phyloP scores from a whole-genome alignment of 1,140 invertebrate genomes.

The Aricia agestis region DNA sequence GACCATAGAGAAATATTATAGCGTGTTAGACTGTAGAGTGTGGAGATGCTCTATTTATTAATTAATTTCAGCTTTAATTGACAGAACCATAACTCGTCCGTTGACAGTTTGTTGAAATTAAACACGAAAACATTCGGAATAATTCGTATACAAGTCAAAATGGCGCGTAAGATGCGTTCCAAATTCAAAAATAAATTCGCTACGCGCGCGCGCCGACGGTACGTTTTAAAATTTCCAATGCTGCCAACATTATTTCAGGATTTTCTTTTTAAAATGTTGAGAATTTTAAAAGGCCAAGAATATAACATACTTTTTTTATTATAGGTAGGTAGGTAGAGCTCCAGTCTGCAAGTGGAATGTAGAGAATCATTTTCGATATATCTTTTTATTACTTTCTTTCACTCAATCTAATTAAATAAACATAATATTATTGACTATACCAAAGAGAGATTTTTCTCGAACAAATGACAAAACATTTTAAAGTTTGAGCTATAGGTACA shows the following conservation, averaged over 20 bases:
- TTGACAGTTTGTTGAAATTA: conserved; percentile 20
- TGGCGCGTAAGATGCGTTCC: conserved; percentile 69
- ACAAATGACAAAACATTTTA: background rate
- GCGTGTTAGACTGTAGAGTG: background rate
- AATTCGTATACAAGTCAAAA: conserved; percentile 62
- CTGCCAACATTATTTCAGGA: conserved; percentile 21
- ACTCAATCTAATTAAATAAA: too few relatives aligned
- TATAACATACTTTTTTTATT: too few relatives aligned
- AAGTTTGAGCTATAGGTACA: too few relatives aligned
- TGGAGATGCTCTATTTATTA: background rate
- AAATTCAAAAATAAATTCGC: conserved; percentile 74
- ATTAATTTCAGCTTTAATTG: conserved; percentile 18
- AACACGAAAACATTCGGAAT: conserved; percentile 50
- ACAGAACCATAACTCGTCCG: conserved; percentile 21
- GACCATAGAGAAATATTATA: background rate
- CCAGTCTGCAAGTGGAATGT: too few relatives aligned
- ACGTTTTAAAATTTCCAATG: conserved; percentile 66
- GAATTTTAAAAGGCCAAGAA: background rate
- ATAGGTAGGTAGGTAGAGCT: too few relatives aligned
- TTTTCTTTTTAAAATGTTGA: background rate
- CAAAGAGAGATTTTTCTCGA: too few relatives aligned
- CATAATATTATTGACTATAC: too few relatives aligned
- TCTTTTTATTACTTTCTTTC: too few relatives aligned
- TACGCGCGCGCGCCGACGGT: conserved; percentile 45
- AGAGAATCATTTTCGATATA: too few relatives aligned